These are phyloP conservation scores for Loxodonta africana DNA, from an alignment of 2,113 vertebrate genomes.

Conservation along the genomic window DNA sequence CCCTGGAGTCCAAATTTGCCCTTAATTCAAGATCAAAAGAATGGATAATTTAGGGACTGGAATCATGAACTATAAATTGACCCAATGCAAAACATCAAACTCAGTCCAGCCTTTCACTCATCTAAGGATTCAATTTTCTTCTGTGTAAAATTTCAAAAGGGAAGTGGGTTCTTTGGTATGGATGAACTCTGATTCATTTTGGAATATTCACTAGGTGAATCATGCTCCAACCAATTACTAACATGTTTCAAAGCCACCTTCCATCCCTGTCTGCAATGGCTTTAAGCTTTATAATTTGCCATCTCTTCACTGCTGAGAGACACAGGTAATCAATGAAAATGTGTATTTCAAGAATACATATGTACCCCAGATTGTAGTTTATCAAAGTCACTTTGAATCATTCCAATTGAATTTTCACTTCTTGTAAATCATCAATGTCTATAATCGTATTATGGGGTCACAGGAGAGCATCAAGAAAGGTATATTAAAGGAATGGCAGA, in stretches of 20 bases:
- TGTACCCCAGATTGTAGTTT: conserved; percentile 70
- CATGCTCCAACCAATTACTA: conserved; percentile 39
- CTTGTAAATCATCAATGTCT: conserved; percentile 71
- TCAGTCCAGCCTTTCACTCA: background rate
- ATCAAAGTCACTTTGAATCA: conserved; percentile 79
- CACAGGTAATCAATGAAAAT: conserved; percentile 72
- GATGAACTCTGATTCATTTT: conserved; percentile 33
- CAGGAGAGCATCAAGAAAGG: conserved; percentile 62
- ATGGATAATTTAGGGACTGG: conserved; percentile 51
- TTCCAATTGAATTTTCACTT: conserved; percentile 79
- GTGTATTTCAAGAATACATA: conserved; percentile 67
- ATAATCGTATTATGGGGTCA: conserved; percentile 61
- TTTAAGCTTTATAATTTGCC: conserved; percentile 73
- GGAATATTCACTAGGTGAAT: conserved; percentile 56
- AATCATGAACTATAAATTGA: conserved; percentile 33
- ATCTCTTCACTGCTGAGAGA: conserved; percentile 57
- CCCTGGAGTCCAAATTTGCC: background rate
- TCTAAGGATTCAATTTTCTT: conserved; percentile 48
- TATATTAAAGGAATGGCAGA: conserved; percentile 65
- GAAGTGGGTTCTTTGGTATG: background rate
- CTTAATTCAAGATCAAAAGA: conserved; percentile 65
- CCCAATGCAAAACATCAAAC: background rate
- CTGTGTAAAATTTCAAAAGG: conserved; percentile 62
- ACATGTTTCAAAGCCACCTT: conserved; percentile 62
- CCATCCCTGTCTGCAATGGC: conserved; percentile 32